Evolutionary conservation across 2,888 invertebrate species (phyloP).

Genomic region (Macaria liturata): DNA sequence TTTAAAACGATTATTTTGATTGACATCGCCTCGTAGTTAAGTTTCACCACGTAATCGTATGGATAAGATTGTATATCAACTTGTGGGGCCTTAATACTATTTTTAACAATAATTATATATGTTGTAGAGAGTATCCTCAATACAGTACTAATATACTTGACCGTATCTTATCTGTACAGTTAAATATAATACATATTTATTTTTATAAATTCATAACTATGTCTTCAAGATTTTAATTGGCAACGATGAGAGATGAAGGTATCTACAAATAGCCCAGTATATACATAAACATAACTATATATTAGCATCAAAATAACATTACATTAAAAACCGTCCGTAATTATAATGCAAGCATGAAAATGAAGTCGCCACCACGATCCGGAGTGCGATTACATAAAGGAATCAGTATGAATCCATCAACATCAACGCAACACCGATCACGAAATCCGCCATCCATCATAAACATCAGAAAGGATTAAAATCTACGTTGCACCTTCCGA

Average conservation of each 20-base stretch:
- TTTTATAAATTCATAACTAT: too few relatives aligned
- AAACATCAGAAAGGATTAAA: constrained; percentile 84
- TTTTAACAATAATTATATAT: too few relatives aligned
- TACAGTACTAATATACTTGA: too few relatives aligned
- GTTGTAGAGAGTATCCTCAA: too few relatives aligned
- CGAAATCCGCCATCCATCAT: constrained; percentile 83
- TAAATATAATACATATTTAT: too few relatives aligned
- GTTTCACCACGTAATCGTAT: constrained; percentile 20
- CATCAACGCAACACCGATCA: constrained; percentile 73
- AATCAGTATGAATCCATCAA: constrained; percentile 79
- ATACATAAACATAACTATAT: too few relatives aligned
- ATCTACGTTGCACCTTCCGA: constrained; percentile 83
- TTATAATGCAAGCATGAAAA: constrained; percentile 50
- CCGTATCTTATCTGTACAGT: too few relatives aligned
- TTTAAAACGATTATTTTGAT: constrained; percentile 37
- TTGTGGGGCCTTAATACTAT: constrained; percentile 40
- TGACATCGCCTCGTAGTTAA: constrained; percentile 29
- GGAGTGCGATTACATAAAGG: constrained; percentile 46
- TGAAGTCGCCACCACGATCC: constrained; percentile 54
- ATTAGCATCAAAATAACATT: too few relatives aligned
- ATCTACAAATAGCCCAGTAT: too few relatives aligned
- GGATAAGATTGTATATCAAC: constrained; percentile 36
- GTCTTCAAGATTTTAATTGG: too few relatives aligned
- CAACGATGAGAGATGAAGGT: too few relatives aligned
- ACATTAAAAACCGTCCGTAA: background rate